Conservation (phyloP, 2,113 vertebrate species). For the Shinisaurus crocodilurus region DNA sequence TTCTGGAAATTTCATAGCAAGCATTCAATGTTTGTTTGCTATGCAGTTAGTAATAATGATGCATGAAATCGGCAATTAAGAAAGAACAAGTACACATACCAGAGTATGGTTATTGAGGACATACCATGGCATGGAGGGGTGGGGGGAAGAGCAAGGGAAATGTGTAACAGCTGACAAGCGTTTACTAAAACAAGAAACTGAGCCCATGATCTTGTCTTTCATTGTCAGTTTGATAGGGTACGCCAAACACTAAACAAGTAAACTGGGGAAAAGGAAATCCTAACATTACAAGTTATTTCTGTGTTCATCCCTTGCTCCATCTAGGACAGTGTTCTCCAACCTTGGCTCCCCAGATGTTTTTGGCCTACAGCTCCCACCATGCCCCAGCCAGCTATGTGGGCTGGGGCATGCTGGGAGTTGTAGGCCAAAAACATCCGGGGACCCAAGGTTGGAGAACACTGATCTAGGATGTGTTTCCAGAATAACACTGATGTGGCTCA, state of each 20-base stretch:
- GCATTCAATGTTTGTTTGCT: not conserved
- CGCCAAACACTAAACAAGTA: no score
- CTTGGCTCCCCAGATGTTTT: no score
- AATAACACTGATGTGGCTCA: not conserved
- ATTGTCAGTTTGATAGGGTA: not conserved
- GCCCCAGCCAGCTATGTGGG: no score
- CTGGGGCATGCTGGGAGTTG: no score
- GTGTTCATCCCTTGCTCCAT: not conserved
- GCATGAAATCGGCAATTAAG: slow-evolving; percentile 22
- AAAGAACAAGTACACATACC: slow-evolving; percentile 7
- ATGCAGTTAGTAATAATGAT: slow-evolving; percentile 8
- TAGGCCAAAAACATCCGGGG: no score
- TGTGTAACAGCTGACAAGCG: not conserved
- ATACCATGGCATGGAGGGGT: not conserved
- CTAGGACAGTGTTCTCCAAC: no score
- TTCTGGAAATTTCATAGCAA: slow-evolving; percentile 5
- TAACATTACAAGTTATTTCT: not conserved
- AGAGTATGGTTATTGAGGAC: not conserved
- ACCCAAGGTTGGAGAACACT: no score
- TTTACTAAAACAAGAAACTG: not conserved
- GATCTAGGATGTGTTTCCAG: not conserved
- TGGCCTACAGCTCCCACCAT: no score
- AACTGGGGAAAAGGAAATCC: not conserved
- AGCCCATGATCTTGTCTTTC: not conserved
- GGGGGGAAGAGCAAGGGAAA: not conserved